A percentile compares a stretch with the other conserved stretches of the same genome.
Evolutionary conservation across 2,113 vertebrate species (phyloP).

Genomic region (Prolemur simus): DNA sequence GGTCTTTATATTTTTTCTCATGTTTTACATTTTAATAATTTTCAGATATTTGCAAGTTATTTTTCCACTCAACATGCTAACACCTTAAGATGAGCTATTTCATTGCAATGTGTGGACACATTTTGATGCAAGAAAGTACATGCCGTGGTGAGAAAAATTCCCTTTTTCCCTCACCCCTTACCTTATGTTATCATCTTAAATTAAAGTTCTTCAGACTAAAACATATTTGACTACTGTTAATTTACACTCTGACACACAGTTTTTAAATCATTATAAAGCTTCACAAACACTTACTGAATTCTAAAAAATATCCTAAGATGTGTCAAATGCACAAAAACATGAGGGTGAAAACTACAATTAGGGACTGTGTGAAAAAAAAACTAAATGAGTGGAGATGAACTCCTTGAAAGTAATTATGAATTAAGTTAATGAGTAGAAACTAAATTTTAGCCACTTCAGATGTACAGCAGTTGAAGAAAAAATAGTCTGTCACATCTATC

Average conservation of each 20-base stretch:
- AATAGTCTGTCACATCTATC: not conserved
- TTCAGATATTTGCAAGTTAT: not conserved
- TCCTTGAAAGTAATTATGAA: constrained; percentile 18
- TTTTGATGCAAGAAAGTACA: not conserved
- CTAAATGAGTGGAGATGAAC: not conserved
- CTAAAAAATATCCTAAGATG: not conserved
- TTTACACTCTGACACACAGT: constrained; percentile 31
- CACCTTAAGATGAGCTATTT: not conserved
- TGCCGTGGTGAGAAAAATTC: not conserved
- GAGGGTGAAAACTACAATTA: not conserved
- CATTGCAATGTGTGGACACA: not conserved
- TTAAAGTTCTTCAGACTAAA: not conserved
- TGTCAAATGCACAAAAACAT: constrained; percentile 22
- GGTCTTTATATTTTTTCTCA: not conserved
- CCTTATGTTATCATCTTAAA: not conserved
- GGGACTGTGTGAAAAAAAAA: not conserved
- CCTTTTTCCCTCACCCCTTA: not conserved
- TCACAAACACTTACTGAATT: not conserved
- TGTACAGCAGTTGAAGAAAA: not conserved
- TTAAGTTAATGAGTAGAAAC: not conserved
- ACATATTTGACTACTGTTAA: constrained; percentile 44
- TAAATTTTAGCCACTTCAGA: not conserved
- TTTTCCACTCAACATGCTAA: not conserved
- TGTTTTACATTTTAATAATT: not conserved
- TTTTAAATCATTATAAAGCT: constrained; percentile 44